Conservation (phyloP, 2,888 invertebrate genomes). For the Leptopilina myrica region DNA sequence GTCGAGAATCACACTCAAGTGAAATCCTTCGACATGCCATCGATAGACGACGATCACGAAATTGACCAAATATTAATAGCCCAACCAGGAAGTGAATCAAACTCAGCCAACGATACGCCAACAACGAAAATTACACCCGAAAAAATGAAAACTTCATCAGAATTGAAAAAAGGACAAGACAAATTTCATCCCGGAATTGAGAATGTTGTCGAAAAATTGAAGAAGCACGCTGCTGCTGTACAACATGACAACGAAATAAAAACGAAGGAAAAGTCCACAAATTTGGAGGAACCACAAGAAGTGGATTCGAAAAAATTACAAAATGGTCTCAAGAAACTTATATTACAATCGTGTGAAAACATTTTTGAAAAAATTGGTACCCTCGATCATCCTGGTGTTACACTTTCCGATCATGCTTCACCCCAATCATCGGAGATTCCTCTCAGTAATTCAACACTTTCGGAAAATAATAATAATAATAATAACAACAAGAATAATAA, state of each 20-base stretch:
- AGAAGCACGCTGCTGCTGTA: constrained; percentile 70
- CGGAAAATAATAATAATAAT: constrained; percentile 5
- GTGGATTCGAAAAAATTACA: constrained; percentile 58
- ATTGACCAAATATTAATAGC: constrained; percentile 58
- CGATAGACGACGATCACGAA: constrained; percentile 71
- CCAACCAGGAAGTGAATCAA: constrained; percentile 59
- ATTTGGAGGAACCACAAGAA: not conserved
- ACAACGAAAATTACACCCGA: constrained; percentile 39
- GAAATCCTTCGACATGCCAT: constrained; percentile 72
- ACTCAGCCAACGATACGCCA: not conserved
- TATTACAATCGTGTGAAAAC: constrained; percentile 66
- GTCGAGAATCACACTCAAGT: constrained; percentile 55
- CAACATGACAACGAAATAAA: constrained; percentile 51
- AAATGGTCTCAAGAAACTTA: constrained; percentile 67
- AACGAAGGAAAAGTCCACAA: constrained; percentile 57
- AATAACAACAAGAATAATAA: constrained; percentile 35
- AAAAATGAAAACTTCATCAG: constrained; percentile 46
- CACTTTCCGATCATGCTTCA: not conserved
- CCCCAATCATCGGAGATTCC: not conserved
- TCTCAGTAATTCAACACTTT: constrained; percentile 33
- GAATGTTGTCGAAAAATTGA: constrained; percentile 72
- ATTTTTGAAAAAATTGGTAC: constrained; percentile 53
- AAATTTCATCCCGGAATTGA: constrained; percentile 70
- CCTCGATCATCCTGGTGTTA: constrained; percentile 37
- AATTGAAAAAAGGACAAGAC: constrained; percentile 61